Conservation (phyloP, 2,888 invertebrate species). For the Hyppa rectilinea region DNA sequence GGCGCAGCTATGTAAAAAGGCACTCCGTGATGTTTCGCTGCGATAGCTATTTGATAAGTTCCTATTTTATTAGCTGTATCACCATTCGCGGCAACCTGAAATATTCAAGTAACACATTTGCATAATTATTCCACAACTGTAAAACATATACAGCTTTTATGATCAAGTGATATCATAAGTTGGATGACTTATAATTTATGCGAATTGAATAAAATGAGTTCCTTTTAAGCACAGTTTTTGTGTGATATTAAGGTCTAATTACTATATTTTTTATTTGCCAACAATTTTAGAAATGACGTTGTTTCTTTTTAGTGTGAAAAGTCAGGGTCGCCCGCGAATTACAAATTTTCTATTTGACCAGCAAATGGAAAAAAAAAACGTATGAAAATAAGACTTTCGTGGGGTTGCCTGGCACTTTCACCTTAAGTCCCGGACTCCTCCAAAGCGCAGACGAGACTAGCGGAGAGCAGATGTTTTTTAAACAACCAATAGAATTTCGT, state of each 20-base stretch:
- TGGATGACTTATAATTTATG: slow-evolving; percentile 31
- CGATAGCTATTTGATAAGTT: slow-evolving; percentile 98
- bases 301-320: no score
- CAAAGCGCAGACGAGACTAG: no score
- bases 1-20: slow-evolving; percentile 99
- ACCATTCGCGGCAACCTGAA: slow-evolving; percentile 97
- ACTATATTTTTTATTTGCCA: background rate
- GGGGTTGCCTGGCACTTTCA: no score
- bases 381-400: no score
- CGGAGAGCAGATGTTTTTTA: no score
- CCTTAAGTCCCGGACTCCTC: no score
- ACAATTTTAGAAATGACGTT: background rate
- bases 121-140: slow-evolving; percentile 9
- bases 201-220: slow-evolving; percentile 9
- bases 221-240: background rate
- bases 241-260: background rate
- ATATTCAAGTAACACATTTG: slow-evolving; percentile 28
- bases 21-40: slow-evolving; percentile 97
- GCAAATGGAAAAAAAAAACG: no score
- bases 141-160: slow-evolving; percentile 24
- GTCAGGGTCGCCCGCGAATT: no score
- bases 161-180: slow-evolving; percentile 37
- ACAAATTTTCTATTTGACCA: no score
- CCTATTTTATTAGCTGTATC: slow-evolving; percentile 99
- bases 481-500: no score